These are phyloP conservation scores for Scaptomyza pallida DNA, from an alignment of 1,140 invertebrate genomes.

Conservation along the genomic window DNA sequence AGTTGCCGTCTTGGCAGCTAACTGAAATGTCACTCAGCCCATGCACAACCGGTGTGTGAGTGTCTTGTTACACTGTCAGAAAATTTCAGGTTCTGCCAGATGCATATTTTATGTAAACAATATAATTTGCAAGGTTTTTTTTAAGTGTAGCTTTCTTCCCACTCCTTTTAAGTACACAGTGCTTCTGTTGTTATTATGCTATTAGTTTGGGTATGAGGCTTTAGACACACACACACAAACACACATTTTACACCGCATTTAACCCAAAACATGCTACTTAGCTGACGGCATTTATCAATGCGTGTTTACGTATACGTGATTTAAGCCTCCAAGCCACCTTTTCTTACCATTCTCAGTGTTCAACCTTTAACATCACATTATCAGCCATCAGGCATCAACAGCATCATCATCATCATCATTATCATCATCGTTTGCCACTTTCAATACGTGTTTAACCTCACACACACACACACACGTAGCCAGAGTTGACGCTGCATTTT, in stretches of 20 bases:
- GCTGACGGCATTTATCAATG: conserved; percentile 71
- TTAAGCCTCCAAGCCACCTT: conserved; percentile 21
- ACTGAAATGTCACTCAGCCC: conserved; percentile 71
- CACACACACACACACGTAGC: conserved; percentile 6
- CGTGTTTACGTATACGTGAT: conserved; percentile 63
- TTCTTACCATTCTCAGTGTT: background rate
- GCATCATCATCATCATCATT: conserved; percentile 30
- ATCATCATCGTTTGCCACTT: conserved; percentile 7
- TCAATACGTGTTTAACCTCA: conserved; percentile 43
- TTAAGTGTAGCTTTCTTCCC: background rate
- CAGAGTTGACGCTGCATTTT: conserved; percentile 62
- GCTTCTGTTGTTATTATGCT: conserved; percentile 54
- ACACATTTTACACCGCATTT: conserved; percentile 73
- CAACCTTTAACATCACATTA: conserved; percentile 37
- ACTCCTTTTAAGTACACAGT: too few species aligned
- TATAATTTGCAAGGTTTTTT: too few species aligned
- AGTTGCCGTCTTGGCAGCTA: conserved; percentile 58
- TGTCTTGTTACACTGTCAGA: background rate
- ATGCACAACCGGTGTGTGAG: background rate
- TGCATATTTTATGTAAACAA: too few species aligned
- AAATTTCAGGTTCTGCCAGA: too few species aligned
- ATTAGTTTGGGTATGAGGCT: conserved; percentile 40
- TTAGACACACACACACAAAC: too few species aligned
- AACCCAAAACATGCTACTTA: conserved; percentile 78
- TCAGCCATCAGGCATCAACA: conserved; percentile 61